Base-by-base conservation (phyloP, 2,113 vertebrate genomes). In the Lasiurus borealis region DNA sequence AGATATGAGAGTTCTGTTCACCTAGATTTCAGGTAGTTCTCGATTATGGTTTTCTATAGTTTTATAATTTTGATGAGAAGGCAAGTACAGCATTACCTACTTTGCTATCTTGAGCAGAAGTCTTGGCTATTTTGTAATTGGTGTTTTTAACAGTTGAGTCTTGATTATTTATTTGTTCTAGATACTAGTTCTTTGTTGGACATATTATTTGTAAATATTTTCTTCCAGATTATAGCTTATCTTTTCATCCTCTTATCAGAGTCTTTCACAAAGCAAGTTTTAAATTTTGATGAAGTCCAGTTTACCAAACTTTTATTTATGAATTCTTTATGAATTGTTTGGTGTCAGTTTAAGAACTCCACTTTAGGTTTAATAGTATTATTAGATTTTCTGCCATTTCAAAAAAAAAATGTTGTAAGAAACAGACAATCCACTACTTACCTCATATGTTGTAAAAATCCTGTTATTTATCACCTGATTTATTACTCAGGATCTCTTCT, bases 261-360 rank as follows among this genome's bases (percentile, higher is more conserved):
- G 2, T 78, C 1, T 52, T 94, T 57, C 46, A 27, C 6, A 5
- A 34, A 75, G 14, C 27, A 64, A 36, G 5, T 50, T 90, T 72
- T 68, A 92, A 48, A 93, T 75, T 88, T 86, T 85, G 50, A 92
- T 85, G 16, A 93, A 91, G 14, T 86, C 23, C 11, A 54, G 36
- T 52, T 78, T 77, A n/a, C 11, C 2, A 82, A 54, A 34, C 40
- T 36, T 81, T 78, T 68, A 34, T 64, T 77, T 72, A 59, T 62
- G 71, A 94, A 52, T 87, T 86, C 5, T 25, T 59, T 59, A 59
- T 59, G 57, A 59, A 75, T 21, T 23, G 72, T 88, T 91, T 9
- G 21, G 18, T 75, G 27, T 96, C 71, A 13, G 27, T 73, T 18
- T 64, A 69, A 94, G n/a, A 59, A 62, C 44, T 21, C 14, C 29